Evolutionary conservation across 2,888 invertebrate species (phyloP).

Genomic region (Eilema sororculum): DNA sequence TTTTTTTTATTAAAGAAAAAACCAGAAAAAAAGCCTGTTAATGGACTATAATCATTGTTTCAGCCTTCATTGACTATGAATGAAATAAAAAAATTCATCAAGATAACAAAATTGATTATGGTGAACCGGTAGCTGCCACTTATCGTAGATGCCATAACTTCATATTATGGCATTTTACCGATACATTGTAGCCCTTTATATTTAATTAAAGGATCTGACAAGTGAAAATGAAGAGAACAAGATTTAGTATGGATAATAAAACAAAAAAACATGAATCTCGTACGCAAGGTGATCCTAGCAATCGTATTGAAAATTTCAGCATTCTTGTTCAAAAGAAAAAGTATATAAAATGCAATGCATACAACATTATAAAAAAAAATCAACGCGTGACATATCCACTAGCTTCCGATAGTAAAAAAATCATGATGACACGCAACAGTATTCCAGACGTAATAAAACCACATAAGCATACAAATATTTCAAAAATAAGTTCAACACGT

Average conservation of each 20-base stretch:
- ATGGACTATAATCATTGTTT: not conserved
- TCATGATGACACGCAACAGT: not conserved
- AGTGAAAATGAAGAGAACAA: constrained; percentile 8
- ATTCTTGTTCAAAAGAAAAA: not conserved
- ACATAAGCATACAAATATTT: not conserved
- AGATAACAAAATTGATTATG: not conserved
- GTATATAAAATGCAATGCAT: not conserved
- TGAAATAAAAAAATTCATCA: not conserved
- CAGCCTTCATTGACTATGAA: constrained; percentile 4
- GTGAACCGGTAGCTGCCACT: not conserved
- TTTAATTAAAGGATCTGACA: not conserved
- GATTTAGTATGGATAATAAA: not conserved
- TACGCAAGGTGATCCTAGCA: not conserved
- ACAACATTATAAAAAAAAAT: not conserved
- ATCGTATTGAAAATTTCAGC: not conserved
- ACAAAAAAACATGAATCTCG: not conserved
- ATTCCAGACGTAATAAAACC: not conserved
- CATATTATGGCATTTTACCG: constrained; percentile 8
- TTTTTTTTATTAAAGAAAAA: not conserved
- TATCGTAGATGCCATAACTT: not conserved
- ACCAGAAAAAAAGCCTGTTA: not conserved
- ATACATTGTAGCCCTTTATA: not conserved
- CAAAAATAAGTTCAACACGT: not conserved
- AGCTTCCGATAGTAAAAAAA: not conserved
- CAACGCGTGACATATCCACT: not conserved